Evolutionary conservation across 2,797 vertebrate species (phyloP).

Genomic region (Tiaroga cobitis): DNA sequence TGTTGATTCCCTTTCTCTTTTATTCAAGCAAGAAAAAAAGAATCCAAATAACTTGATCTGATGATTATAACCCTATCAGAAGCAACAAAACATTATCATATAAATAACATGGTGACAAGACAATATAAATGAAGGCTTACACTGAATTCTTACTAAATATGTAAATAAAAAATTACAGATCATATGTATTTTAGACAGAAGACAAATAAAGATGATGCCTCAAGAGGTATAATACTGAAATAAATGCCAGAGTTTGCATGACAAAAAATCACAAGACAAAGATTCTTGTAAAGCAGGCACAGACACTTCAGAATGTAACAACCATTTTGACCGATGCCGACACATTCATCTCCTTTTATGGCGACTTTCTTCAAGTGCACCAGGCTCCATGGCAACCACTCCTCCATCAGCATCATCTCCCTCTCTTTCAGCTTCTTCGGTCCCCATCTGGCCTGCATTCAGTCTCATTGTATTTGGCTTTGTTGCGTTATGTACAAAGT

Average conservation of each 20-base stretch:
- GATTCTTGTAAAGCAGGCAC: background rate
- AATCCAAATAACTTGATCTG: background rate
- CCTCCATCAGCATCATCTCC: conserved; percentile 23
- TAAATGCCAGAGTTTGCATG: background rate
- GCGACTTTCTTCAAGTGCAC: conserved; percentile 30
- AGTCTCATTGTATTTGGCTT: conserved; percentile 29
- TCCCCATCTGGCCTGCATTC: conserved; percentile 29
- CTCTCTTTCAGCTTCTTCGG: conserved; percentile 22
- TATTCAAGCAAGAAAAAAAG: background rate
- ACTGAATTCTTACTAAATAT: background rate
- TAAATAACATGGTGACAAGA: background rate
- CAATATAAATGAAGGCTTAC: background rate
- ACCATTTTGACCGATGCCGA: conserved; percentile 9
- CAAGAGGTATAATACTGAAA: background rate
- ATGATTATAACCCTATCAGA: background rate
- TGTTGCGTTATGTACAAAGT: conserved; percentile 36
- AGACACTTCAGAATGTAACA: background rate
- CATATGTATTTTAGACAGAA: background rate
- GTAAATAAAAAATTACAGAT: background rate
- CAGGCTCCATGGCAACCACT: conserved; percentile 27
- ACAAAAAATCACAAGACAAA: background rate
- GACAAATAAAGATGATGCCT: conserved; percentile 5
- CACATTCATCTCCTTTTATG: conserved; percentile 31
- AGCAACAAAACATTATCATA: background rate
- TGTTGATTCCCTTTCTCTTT: background rate